Percentiles rank a stretch among this genome's conserved stretches.
These are phyloP conservation scores for Mustela lutreola DNA, from an alignment of 2,113 vertebrate species.

Conservation along the genomic window DNA sequence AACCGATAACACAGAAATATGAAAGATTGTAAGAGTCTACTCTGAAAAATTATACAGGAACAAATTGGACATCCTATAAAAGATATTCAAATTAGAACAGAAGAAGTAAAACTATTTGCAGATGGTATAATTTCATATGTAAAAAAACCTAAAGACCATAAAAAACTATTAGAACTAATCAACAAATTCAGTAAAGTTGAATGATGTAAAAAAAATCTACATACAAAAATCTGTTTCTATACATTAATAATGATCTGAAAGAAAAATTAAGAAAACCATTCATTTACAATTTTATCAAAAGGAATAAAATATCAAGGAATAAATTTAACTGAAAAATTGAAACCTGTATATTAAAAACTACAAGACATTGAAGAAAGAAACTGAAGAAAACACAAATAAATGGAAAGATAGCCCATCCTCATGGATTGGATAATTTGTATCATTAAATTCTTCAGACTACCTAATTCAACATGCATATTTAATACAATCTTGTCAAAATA, in stretches of 20 bases:
- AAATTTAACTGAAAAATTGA: not conserved
- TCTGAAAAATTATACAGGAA: not conserved
- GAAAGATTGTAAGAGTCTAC: not conserved
- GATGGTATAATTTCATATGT: not conserved
- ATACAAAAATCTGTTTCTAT: not conserved
- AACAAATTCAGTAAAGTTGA: not conserved
- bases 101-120: not conserved
- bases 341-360: not conserved
- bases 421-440: too few species aligned
- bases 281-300: not conserved
- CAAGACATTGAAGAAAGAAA: not conserved
- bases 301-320: not conserved
- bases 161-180: not conserved
- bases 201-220: not conserved
- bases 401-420: too few species aligned
- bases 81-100: not conserved
- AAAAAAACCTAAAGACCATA: not conserved
- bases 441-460: not conserved
- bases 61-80: not conserved
- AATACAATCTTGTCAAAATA: not conserved
- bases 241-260: not conserved
- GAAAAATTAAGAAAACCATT: conserved; percentile 2
- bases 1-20: not conserved
- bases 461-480: not conserved
- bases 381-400: too few species aligned